Conservation (phyloP, 2,888 invertebrate genomes). For the Drepanosiphum platanoidis region DNA sequence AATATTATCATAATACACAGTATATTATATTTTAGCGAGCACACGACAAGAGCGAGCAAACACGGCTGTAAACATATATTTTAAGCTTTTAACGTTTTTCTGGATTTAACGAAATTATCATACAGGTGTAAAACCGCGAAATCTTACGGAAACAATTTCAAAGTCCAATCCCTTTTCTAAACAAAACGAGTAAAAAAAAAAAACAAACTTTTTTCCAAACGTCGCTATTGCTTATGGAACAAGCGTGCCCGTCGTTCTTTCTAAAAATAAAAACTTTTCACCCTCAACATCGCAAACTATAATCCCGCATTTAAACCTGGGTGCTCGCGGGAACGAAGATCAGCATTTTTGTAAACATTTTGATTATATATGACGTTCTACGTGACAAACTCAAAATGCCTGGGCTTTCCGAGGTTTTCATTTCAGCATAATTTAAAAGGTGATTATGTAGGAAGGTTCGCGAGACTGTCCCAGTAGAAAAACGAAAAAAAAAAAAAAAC, state of each 20-base stretch:
- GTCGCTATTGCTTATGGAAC: slow-evolving; percentile 28
- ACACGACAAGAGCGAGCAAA: no score
- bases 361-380: slow-evolving; percentile 60
- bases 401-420: slow-evolving; percentile 52
- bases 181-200: slow-evolving; percentile 42
- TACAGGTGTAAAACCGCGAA: slow-evolving; percentile 42
- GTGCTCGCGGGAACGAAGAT: slow-evolving; percentile 48
- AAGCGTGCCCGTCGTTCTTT: slow-evolving; percentile 35
- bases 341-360: slow-evolving; percentile 62
- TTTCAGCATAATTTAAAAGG: slow-evolving; percentile 60
- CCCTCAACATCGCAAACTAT: slow-evolving; percentile 40
- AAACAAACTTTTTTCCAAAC: slow-evolving; percentile 27
- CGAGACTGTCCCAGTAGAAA: neutral
- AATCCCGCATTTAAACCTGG: slow-evolving; percentile 56
- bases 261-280: slow-evolving; percentile 58
- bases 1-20: no score
- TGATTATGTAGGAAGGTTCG: slow-evolving; percentile 42
- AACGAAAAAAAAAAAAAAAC: neutral
- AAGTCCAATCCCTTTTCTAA: slow-evolving; percentile 49
- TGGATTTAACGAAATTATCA: slow-evolving; percentile 31
- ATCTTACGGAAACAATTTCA: slow-evolving; percentile 49
- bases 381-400: slow-evolving; percentile 57
- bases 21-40: no score
- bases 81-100: slow-evolving; percentile 14
- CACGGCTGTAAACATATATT: no score